phyloP scores from a whole-genome alignment of 1,140 invertebrate species.

The Sesamia nonagrioides region DNA sequence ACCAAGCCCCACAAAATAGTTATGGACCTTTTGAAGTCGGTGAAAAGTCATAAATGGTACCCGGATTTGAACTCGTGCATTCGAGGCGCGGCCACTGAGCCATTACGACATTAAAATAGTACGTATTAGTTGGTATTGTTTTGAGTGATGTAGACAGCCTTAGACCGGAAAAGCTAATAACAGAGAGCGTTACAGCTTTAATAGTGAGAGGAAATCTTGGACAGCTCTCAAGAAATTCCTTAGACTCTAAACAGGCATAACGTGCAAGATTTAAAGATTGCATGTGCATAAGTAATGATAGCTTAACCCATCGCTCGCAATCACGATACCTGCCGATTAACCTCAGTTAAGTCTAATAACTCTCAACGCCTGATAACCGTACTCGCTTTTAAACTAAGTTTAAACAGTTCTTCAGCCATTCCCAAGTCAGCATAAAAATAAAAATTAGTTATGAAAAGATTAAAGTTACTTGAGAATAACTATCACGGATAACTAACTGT shows the following conservation, averaged over 20 bases:
- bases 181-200: background rate
- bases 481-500: slow-evolving; percentile 7
- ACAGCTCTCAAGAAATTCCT: background rate
- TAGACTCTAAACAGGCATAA: background rate
- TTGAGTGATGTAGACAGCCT: too few species aligned
- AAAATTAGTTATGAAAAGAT: slow-evolving; percentile 44
- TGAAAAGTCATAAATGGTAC: too few species aligned
- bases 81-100: too few species aligned
- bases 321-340: slow-evolving; percentile 23
- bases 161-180: too few species aligned
- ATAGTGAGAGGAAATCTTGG: background rate
- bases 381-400: slow-evolving; percentile 29
- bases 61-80: too few species aligned
- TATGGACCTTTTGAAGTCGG: too few species aligned
- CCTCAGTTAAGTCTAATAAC: slow-evolving; percentile 35
- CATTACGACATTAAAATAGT: too few species aligned
- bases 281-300: slow-evolving; percentile 23
- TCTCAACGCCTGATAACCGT: slow-evolving; percentile 13
- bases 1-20: too few species aligned
- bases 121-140: too few species aligned
- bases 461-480: slow-evolving; percentile 27
- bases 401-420: slow-evolving; percentile 21
- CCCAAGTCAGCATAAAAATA: slow-evolving; percentile 35
- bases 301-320: background rate
- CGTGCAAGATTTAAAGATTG: slow-evolving; percentile 4